Evolutionary conservation across 35 echinoderm and acorn worm species (phyloP), one percentile per base, ranked within the genome.

Genomic region (Strongylocentrotus purpuratus): DNA sequence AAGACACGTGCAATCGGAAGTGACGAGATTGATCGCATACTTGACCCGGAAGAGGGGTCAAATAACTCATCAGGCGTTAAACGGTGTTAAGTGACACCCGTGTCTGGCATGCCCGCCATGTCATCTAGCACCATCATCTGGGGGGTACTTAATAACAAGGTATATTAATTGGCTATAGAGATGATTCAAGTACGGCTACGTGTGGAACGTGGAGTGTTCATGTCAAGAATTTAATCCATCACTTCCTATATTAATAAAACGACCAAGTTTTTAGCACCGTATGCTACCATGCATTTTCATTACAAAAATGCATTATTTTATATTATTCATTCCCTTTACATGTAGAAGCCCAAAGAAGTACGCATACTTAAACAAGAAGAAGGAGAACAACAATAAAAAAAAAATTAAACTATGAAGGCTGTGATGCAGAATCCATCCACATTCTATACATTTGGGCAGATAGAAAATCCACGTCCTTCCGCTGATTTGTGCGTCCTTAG

Each of bases 11-110:
- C 28, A 78, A 78, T 28, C 65, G 65, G 65, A 78, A 78, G 65
- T 78, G 20, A 78, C 25, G 65, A 78, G 65, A 78, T 78, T 78
- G 65, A 78, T 78, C 65, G 65, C 65, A 78, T 78, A 78, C 65
- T 78, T 78, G 65, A 78, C 65, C 65, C 65, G 22, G 28, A 78
- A 78, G 65, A 78, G 28, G 65, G 65, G 65, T 78, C 65, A 78
- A 78, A 78, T 78, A 78, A 78, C 65, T 78, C 65, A 78, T 78
- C 65, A 78, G 20, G 25, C 20, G 65, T 78, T 59, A 78, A 70
- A 70, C 17, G 61, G 61, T 70, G 61, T 70, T 70, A 70, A 70
- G 61, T 70, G 61, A 70, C 61, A 70, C 5, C 61, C 17, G 61
- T 70, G 65, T 78, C 65, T 78, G 65, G 65, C 65, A 78, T 78